Evolutionary conservation across 2,797 vertebrate genomes (phyloP).

Genomic region (Sebastes hopkinsi): DNA sequence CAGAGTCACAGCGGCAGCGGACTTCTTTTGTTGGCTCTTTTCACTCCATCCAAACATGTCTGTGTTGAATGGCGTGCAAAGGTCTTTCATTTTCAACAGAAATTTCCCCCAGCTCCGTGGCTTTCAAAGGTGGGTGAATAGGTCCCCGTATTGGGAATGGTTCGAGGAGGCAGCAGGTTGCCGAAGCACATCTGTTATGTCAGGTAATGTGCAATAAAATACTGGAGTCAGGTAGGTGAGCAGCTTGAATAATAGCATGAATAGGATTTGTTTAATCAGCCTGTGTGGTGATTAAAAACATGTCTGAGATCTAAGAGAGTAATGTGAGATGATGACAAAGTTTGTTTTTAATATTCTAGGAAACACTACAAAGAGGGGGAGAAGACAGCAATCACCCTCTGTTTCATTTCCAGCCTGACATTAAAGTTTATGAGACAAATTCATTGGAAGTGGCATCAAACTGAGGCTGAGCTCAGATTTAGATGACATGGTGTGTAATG

Average conservation of each 20-base stretch:
- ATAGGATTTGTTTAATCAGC: constrained; percentile 31
- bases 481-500: constrained; percentile 42
- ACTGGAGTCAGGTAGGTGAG: constrained; percentile 1
- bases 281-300: constrained; percentile 27
- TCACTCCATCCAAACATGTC: constrained; percentile 46
- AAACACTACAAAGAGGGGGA: constrained; percentile 21
- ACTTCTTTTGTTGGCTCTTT: constrained; percentile 45
- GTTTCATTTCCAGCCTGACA: constrained; percentile 9
- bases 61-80: constrained; percentile 26
- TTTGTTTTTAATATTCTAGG: constrained; percentile 9
- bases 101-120: constrained; percentile 12
- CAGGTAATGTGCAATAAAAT: constrained; percentile 38
- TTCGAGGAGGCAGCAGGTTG: constrained; percentile 7
- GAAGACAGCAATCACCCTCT: background rate
- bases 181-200: constrained; percentile 39
- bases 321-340: constrained; percentile 7
- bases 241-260: constrained; percentile 2
- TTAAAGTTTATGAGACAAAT: constrained; percentile 42
- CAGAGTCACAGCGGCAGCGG: constrained; percentile 30
- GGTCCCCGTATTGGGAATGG: constrained; percentile 24
- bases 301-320: background rate
- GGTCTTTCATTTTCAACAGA: constrained; percentile 42
- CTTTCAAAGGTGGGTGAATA: constrained; percentile 41
- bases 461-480: constrained; percentile 37
- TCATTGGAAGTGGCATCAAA: constrained; percentile 40